These are phyloP conservation scores for Poicephalus meyeri DNA, from an alignment of 2,113 vertebrate genomes.

Conservation along the genomic window DNA sequence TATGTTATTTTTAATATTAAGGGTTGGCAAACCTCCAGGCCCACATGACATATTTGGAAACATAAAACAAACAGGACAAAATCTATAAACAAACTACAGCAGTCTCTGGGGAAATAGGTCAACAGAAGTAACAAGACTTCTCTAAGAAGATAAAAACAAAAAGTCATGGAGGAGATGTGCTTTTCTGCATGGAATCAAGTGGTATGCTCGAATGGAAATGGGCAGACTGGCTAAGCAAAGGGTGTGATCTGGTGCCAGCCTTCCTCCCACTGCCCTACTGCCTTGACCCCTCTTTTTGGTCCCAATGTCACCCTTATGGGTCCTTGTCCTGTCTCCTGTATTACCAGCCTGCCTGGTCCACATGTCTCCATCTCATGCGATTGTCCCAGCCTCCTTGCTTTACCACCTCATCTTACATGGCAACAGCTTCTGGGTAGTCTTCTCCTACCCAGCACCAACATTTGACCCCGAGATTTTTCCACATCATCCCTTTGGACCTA, in stretches of 20 bases:
- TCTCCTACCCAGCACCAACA: not conserved
- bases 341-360: not conserved
- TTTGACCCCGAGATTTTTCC: not conserved
- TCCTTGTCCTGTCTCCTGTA: fast-evolving
- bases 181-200: not conserved
- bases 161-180: not conserved
- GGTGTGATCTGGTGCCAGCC: not conserved
- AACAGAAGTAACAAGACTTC: not conserved
- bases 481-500: not conserved
- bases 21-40: conserved; percentile 30
- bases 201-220: not conserved
- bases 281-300: not conserved
- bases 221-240: not conserved
- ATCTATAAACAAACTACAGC: conserved; percentile 38
- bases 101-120: conserved; percentile 28
- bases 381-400: not conserved
- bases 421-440: not conserved
- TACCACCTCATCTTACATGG: not conserved
- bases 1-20: conserved; percentile 23
- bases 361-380: not conserved
- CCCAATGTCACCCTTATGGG: not conserved
- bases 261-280: not conserved
- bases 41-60: conserved; percentile 29
- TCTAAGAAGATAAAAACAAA: not conserved
- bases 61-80: conserved; percentile 56